phyloP scores from a whole-genome alignment of 2,797 vertebrate genomes.

The Fratercula arctica region DNA sequence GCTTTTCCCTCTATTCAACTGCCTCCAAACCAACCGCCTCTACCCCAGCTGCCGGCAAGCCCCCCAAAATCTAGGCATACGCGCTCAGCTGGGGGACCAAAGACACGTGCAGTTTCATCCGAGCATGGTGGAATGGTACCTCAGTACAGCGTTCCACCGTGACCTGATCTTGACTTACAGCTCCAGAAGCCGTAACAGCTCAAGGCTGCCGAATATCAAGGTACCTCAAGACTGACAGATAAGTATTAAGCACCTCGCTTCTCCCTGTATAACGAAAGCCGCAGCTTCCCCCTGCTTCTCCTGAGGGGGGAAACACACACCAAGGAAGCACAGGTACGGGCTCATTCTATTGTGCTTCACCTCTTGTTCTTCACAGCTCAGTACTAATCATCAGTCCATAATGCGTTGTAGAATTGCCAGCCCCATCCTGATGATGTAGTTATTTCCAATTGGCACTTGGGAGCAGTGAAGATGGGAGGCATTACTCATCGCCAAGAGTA shows the following conservation, averaged over 20 bases:
- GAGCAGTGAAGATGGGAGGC: slow-evolving; percentile 85
- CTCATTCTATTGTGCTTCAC: slow-evolving; percentile 53
- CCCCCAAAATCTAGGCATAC: fast-evolving
- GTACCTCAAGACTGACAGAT: neutral
- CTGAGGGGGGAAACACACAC: neutral
- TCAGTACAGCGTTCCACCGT: neutral
- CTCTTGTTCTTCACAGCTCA: slow-evolving; percentile 93
- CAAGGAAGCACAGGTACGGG: slow-evolving; percentile 15
- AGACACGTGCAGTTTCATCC: fast-evolving
- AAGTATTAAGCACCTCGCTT: neutral
- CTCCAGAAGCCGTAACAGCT: neutral
- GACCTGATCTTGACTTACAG: neutral
- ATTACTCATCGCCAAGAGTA: slow-evolving; percentile 97
- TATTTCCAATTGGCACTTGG: slow-evolving; percentile 96
- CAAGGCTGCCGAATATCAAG: too few relatives aligned
- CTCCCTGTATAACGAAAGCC: neutral
- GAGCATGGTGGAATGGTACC: neutral
- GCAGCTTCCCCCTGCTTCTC: neutral
- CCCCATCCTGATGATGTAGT: slow-evolving; percentile 90
- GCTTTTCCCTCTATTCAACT: neutral
- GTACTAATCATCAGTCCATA: slow-evolving; percentile 82
- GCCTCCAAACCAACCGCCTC: neutral
- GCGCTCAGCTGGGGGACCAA: fast-evolving
- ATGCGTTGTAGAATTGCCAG: slow-evolving; percentile 74
- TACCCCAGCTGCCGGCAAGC: neutral